Evolutionary conservation across 2,888 invertebrate genomes (phyloP).

Genomic region (Subacronicta megacephala): DNA sequence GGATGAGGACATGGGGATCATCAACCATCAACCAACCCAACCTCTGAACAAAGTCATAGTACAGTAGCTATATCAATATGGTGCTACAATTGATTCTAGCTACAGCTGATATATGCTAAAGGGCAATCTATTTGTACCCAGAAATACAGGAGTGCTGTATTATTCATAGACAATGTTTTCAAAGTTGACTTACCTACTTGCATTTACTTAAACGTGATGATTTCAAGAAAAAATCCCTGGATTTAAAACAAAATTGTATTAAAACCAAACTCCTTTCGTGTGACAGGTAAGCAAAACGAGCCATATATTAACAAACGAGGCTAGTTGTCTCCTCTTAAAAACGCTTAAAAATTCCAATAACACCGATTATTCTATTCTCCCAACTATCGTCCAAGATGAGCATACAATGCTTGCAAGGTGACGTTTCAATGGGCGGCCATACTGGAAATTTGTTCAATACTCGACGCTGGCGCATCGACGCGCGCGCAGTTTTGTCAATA

Average conservation of each 20-base stretch:
- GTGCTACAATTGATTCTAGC: too few relatives aligned
- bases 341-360: constrained; percentile 66
- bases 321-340: constrained; percentile 49
- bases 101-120: too few relatives aligned
- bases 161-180: background rate
- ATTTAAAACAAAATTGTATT: constrained; percentile 19
- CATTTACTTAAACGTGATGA: background rate
- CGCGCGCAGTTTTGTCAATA: constrained; percentile 83
- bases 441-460: constrained; percentile 84
- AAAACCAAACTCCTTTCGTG: constrained; percentile 17
- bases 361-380: constrained; percentile 63
- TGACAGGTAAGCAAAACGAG: constrained; percentile 33
- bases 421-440: constrained; percentile 85
- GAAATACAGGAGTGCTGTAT: background rate
- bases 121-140: too few relatives aligned
- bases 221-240: background rate
- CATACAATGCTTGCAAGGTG: constrained; percentile 78
- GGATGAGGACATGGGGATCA: too few relatives aligned
- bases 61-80: too few relatives aligned
- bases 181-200: too few relatives aligned
- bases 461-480: constrained; percentile 75
- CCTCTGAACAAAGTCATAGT: too few relatives aligned
- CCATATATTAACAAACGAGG: constrained; percentile 48
- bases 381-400: constrained; percentile 64
- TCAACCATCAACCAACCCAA: too few relatives aligned